Evolutionary conservation across 2,113 vertebrate genomes (phyloP).

Genomic region (Engystomops pustulosus): DNA sequence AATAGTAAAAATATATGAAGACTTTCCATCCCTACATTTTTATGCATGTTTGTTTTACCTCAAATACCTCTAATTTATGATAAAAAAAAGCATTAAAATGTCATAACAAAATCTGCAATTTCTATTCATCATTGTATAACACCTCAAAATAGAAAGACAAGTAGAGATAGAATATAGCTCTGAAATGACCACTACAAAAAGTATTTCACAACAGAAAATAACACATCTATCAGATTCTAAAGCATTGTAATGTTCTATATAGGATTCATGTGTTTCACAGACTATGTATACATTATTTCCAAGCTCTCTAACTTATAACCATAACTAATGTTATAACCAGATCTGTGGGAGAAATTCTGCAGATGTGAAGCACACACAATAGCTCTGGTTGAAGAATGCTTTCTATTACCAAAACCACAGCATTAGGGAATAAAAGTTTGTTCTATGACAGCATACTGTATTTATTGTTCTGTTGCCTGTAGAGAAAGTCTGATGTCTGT

Average conservation of each 20-base stretch:
- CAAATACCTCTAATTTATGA: no score
- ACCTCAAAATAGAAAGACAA: no score
- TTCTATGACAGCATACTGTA: constrained; percentile 26
- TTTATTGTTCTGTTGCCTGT: constrained; percentile 24
- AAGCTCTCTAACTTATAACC: not conserved
- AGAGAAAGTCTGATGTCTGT: not conserved
- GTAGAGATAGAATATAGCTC: not conserved
- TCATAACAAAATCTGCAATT: not conserved
- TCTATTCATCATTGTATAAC: not conserved
- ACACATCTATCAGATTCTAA: not conserved
- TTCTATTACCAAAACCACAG: constrained; percentile 24
- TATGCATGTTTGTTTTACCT: no score
- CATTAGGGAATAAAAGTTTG: constrained; percentile 20
- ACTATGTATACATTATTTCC: not conserved
- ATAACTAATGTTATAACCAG: not conserved
- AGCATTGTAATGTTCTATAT: not conserved
- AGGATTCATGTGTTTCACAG: not conserved
- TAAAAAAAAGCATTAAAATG: not conserved
- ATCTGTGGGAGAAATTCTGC: not conserved
- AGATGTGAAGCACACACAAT: constrained; percentile 33
- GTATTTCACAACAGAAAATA: not conserved
- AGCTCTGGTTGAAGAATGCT: constrained; percentile 18
- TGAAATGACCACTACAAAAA: not conserved
- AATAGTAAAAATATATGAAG: not conserved
- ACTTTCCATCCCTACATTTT: not conserved